Conservation (phyloP, 1,140 invertebrate genomes). For the Medauroidea extradentata region DNA sequence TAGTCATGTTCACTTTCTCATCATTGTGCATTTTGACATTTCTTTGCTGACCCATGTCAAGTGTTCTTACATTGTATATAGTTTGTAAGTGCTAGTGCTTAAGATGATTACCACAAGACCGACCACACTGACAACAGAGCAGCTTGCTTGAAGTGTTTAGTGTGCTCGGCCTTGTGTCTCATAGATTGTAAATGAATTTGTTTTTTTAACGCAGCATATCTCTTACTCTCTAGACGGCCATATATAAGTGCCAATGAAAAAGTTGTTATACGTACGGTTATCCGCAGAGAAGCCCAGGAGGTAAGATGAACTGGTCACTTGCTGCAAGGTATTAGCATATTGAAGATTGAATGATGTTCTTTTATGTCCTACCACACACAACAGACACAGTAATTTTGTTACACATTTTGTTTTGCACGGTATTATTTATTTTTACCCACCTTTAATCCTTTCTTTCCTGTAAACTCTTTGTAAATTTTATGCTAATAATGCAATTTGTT, state of each 20-base stretch:
- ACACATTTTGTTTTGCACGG: not conserved
- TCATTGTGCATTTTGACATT: conserved; percentile 32
- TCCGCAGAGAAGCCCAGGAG: conserved; percentile 11
- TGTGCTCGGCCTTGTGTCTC: not conserved
- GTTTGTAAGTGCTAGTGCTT: not conserved
- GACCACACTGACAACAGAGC: not conserved
- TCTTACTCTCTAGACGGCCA: conserved; percentile 25
- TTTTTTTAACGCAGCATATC: conserved; percentile 22
- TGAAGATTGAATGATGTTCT: conserved; percentile 15
- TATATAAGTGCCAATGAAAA: conserved; percentile 23
- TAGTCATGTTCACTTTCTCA: conserved; percentile 11
- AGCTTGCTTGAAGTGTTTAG: not conserved
- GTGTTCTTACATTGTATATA: conserved; percentile 1
- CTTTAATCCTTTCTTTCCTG: too few species aligned
- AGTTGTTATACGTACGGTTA: conserved; percentile 18
- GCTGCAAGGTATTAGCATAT: conserved; percentile 19
- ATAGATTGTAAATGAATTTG: not conserved
- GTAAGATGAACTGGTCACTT: conserved; percentile 16
- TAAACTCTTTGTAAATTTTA: too few species aligned
- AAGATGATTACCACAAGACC: not conserved
- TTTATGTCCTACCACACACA: conserved; percentile 3
- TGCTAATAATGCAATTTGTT: too few species aligned
- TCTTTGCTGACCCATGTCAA: conserved; percentile 27
- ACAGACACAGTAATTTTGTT: not conserved
- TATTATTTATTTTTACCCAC: too few species aligned